A percentile compares a stretch with the other conserved stretches of the same genome.
Evolutionary conservation across 2,888 invertebrate genomes (phyloP).

Genomic region (Chaetogeoica ovagalla): DNA sequence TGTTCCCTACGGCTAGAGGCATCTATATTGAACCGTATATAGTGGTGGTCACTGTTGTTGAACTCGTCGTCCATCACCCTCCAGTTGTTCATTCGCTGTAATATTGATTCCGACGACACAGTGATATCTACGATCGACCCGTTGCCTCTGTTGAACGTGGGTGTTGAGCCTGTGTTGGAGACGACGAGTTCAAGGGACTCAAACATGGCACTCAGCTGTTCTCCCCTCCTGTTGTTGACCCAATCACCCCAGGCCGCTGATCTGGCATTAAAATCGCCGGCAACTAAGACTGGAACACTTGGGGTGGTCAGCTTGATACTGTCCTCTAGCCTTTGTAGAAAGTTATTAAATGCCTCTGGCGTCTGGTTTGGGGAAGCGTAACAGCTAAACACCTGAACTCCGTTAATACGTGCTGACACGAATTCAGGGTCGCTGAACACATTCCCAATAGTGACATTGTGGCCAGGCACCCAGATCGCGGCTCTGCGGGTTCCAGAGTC

Average conservation of each 20-base stretch:
- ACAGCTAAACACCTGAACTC: neutral
- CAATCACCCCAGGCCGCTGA: neutral
- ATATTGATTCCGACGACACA: neutral
- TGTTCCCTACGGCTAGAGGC: neutral
- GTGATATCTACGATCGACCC: neutral
- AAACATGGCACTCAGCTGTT: neutral
- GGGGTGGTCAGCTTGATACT: rapidly evolving
- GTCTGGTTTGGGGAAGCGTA: neutral
- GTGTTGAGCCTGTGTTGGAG: too few species aligned
- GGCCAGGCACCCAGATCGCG: neutral
- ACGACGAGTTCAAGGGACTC: neutral
- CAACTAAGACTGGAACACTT: rapidly evolving
- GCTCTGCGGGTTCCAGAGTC: neutral
- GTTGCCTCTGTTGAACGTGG: too few species aligned
- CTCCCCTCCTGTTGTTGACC: neutral
- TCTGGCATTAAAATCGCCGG: too few species aligned
- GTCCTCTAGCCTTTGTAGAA: neutral
- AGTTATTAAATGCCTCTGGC: rapidly evolving
- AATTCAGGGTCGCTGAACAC: neutral
- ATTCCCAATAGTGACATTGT: rapidly evolving
- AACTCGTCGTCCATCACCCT: neutral
- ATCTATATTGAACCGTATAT: neutral
- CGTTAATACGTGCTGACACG: neutral
- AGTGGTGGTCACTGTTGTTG: neutral
- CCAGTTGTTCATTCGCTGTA: neutral